Evolutionary conservation across 2,113 vertebrate genomes (phyloP), one percentile per base, ranked within the genome.

Genomic region (Saguinus midas): DNA sequence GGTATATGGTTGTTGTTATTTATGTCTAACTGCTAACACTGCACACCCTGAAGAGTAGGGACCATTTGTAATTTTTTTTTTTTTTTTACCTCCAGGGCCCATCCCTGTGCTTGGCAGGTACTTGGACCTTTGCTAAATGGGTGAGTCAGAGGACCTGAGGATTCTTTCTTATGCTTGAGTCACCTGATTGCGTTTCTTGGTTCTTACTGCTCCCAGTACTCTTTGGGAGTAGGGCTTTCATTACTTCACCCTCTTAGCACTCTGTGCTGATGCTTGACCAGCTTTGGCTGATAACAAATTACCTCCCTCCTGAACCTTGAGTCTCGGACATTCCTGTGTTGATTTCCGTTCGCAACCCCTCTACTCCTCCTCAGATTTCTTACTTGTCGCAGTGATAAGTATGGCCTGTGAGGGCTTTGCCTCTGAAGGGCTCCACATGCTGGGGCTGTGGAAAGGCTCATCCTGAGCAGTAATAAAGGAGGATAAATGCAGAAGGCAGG

Each of bases 91-190:
- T 37, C 50, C 37, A 52, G 81, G 58, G 61, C 58, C 50, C 40
- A 32, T 84, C 37, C 13, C 35, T 81, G 40, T 50, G 20, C 52
- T 79, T 73, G 90, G 70, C 57, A 90, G 76, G 37, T 70, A 10
- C 13, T 76, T 82, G 70, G 29, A 57, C 16, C n/a, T 79, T 76
- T 50, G 90, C 43, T 61, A 64, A 96, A 78, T 37, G 72, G 85
- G n/a, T 92, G 85, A 96, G 55, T 96, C 91, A 91, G 94, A 97
- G 50, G 61, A 40, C 73, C 12, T 25, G 7, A 55, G 48, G 43
- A 72, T 70, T 25, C 43, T 18, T 80, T 76, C 78, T 37, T 58
- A 48, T 17, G 43, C 16, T 45, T 73, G 92, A 92, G 76, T 96
- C 81, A 79, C 45, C 4, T 45, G 75, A 61, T 12, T 35, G 35